Evolutionary conservation across 2,797 vertebrate genomes (phyloP).

Genomic region (Emydoidea blandingii): DNA sequence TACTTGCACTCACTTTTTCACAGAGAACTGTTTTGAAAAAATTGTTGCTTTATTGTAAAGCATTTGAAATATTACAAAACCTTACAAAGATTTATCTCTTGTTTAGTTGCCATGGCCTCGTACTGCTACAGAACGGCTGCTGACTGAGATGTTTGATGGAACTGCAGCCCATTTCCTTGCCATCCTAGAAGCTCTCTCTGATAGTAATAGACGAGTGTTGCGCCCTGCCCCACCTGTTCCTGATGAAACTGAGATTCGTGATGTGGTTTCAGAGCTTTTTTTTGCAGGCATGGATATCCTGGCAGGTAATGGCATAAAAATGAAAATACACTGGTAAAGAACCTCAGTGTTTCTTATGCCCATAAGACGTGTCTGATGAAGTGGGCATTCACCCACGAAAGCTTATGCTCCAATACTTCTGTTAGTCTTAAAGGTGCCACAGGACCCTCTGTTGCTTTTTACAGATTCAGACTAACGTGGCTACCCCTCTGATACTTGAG

Average conservation of each 20-base stretch:
- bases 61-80: accelerated
- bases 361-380: neutral
- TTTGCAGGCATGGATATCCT: conserved; percentile 90
- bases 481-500: neutral
- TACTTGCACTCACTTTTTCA: neutral
- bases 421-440: too few species aligned
- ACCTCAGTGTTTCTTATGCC: neutral
- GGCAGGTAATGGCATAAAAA: conserved; percentile 82
- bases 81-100: conserved; percentile 8
- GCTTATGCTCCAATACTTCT: too few species aligned
- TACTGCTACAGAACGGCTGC: conserved; percentile 83
- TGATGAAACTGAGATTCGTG: conserved; percentile 84
- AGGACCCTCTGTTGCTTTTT: too few species aligned
- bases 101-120: conserved; percentile 87
- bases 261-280: conserved; percentile 90
- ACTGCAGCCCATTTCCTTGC: conserved; percentile 88
- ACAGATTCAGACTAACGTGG: too few species aligned
- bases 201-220: conserved; percentile 80
- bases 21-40: neutral
- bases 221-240: conserved; percentile 75
- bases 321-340: neutral
- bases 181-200: conserved; percentile 89
- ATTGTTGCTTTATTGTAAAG: neutral
- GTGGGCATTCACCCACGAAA: too few species aligned
- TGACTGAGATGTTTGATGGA: conserved; percentile 89